These are phyloP conservation scores for Nowickia ferox DNA, from an alignment of 2,888 invertebrate species.

Conservation along the genomic window DNA sequence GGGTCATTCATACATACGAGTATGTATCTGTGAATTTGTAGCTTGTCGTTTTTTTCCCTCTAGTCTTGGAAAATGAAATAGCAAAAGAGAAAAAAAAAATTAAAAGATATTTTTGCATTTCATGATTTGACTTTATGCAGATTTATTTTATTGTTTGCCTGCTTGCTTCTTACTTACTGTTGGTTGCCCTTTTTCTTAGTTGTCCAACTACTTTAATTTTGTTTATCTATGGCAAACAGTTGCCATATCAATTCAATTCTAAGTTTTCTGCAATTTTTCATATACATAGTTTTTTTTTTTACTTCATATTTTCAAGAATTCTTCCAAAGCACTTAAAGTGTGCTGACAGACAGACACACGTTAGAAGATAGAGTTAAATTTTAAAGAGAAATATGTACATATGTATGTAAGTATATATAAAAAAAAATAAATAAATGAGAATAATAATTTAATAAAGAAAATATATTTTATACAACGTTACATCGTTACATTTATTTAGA, in stretches of 20 bases:
- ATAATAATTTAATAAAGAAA: conserved; percentile 40
- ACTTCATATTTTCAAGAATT: neutral
- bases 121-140: conserved; percentile 61
- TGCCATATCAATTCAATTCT: conserved; percentile 46
- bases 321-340: conserved; percentile 35
- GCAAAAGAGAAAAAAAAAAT: conserved; percentile 10
- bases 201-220: conserved; percentile 22
- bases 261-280: conserved; percentile 19
- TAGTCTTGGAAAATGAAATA: conserved; percentile 28
- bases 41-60: neutral
- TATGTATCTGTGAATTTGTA: conserved; percentile 46
- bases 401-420: neutral
- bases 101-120: conserved; percentile 45
- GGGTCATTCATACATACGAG: conserved; percentile 63
- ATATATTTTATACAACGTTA: conserved; percentile 3
- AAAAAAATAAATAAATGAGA: no score
- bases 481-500: neutral
- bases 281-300: neutral
- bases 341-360: conserved; percentile 17
- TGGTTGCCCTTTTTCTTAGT: conserved; percentile 21
- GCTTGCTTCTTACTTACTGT: neutral
- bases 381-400: neutral
- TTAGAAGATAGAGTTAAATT: neutral
- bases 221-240: conserved; percentile 57
- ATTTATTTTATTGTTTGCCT: conserved; percentile 44